Evolutionary conservation across 2,113 vertebrate genomes (phyloP).

Genomic region (Pteruthius melanotis): DNA sequence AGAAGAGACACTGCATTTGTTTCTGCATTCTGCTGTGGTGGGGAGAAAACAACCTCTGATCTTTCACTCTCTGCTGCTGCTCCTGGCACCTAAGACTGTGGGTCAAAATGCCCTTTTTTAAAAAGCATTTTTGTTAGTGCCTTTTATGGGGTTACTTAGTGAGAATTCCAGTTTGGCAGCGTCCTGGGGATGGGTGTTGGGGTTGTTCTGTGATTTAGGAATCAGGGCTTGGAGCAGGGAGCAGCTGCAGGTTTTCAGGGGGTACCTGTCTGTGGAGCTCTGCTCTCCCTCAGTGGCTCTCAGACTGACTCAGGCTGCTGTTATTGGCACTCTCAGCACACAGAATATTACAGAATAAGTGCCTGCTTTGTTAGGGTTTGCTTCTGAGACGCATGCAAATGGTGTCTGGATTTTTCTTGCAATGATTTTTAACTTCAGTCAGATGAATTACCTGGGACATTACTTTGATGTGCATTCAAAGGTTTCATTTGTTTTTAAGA

Average conservation of each 20-base stretch:
- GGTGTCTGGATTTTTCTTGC: constrained; percentile 13
- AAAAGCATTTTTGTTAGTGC: background rate
- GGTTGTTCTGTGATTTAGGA: background rate
- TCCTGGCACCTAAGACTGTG: background rate
- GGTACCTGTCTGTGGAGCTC: background rate
- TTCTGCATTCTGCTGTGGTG: background rate
- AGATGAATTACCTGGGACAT: constrained; percentile 9
- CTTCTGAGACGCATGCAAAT: constrained; percentile 27
- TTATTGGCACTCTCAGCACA: background rate
- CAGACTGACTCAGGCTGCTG: background rate
- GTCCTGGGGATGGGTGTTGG: background rate
- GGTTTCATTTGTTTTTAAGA: constrained; percentile 27
- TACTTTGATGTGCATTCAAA: constrained; percentile 56
- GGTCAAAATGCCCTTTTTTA: background rate
- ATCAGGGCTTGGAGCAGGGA: background rate
- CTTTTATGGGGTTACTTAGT: background rate
- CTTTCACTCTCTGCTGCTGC: background rate
- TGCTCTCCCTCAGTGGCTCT: background rate
- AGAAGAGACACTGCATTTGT: background rate
- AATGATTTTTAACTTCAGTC: background rate
- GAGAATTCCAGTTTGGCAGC: background rate
- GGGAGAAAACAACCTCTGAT: background rate
- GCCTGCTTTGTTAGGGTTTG: background rate
- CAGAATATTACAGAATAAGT: background rate
- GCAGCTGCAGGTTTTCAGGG: background rate